Conservation (phyloP, 2,888 invertebrate species). For the Dasysyrphus albostriatus region DNA sequence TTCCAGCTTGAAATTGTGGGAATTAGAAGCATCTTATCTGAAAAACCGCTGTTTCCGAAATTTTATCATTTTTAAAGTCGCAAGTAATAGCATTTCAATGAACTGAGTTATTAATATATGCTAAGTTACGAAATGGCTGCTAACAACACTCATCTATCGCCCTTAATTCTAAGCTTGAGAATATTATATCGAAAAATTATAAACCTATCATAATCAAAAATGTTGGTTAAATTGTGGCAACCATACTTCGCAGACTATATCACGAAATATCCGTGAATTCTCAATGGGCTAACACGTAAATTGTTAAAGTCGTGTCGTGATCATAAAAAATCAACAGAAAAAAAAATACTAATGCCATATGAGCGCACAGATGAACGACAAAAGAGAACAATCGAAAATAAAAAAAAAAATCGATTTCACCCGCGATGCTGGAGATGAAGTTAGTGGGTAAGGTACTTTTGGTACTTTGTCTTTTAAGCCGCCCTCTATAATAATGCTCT, state of each 20-base stretch:
- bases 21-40: too few species aligned
- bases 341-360: not conserved
- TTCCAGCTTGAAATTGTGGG: too few species aligned
- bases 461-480: constrained; percentile 13
- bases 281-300: constrained; percentile 65
- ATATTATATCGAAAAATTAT: too few species aligned
- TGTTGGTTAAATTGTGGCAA: not conserved
- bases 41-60: too few species aligned
- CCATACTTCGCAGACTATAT: not conserved
- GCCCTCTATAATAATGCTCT: constrained; percentile 28
- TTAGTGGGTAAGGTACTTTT: constrained; percentile 2
- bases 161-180: too few species aligned
- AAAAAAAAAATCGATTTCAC: constrained; percentile 22
- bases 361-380: not conserved
- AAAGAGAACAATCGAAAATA: constrained; percentile 26
- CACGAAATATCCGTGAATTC: not conserved
- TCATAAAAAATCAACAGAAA: constrained; percentile 58
- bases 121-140: too few species aligned
- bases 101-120: too few species aligned
- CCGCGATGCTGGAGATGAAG: constrained; percentile 22
- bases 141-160: too few species aligned
- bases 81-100: too few species aligned
- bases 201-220: too few species aligned
- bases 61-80: too few species aligned
- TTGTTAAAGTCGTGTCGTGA: constrained; percentile 73